These are phyloP conservation scores for Diadegma fenestrale DNA, from an alignment of 2,888 invertebrate species.

Conservation along the genomic window DNA sequence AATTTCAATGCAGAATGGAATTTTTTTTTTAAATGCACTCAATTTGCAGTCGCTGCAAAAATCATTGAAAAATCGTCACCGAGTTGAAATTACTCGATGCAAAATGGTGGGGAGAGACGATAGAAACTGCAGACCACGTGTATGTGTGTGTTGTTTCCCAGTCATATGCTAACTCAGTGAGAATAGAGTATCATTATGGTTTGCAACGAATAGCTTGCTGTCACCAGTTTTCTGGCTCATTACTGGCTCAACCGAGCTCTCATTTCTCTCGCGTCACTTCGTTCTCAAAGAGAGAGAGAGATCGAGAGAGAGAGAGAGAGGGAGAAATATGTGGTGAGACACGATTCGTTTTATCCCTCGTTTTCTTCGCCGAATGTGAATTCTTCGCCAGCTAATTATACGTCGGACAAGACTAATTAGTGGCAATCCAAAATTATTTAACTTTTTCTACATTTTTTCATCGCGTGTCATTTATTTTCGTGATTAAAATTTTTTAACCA, in stretches of 20 bases:
- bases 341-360: conserved; percentile 76
- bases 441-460: background rate
- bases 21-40: too few relatives aligned
- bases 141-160: conserved; percentile 29
- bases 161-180: conserved; percentile 53
- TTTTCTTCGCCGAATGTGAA: conserved; percentile 41
- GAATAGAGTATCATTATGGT: conserved; percentile 63
- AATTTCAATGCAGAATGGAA: background rate
- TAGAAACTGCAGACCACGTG: background rate
- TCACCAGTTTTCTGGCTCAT: conserved; percentile 85
- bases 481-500: background rate
- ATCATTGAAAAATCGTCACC: conserved; percentile 34
- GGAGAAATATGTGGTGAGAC: conserved; percentile 64
- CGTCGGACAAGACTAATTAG: background rate
- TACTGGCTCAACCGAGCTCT: conserved; percentile 77
- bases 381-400: background rate
- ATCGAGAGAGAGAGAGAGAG: conserved; percentile 53
- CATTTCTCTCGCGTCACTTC: conserved; percentile 62
- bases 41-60: conserved; percentile 8
- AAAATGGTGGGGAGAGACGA: background rate
- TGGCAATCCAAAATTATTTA: background rate
- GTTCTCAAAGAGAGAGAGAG: conserved; percentile 49
- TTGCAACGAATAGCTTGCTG: conserved; percentile 80
- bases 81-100: conserved; percentile 1
- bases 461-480: background rate